Conservation (phyloP, 2,888 invertebrate species). For the Elgonia sp. region DNA sequence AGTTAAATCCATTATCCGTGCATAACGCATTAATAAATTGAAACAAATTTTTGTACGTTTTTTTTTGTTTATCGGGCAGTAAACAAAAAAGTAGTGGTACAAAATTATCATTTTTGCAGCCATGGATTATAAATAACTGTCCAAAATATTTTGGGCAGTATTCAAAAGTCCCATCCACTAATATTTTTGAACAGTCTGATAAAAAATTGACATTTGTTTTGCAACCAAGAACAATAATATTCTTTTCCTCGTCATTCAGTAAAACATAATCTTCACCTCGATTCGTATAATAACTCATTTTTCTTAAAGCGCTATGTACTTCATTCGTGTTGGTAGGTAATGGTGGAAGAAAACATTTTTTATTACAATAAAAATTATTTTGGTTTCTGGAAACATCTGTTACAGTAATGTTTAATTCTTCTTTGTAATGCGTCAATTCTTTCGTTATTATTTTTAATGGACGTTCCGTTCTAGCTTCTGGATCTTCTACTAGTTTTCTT, state of each 20-base stretch:
- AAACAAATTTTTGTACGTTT: slow-evolving; percentile 20
- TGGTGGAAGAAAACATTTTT: background rate
- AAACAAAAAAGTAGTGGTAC: slow-evolving; percentile 33
- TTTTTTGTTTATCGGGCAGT: slow-evolving; percentile 32
- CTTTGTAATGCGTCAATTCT: background rate
- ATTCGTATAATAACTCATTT: slow-evolving; percentile 5
- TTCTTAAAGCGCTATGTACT: background rate
- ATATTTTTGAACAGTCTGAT: background rate
- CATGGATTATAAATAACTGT: slow-evolving; percentile 39
- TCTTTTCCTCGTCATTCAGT: background rate
- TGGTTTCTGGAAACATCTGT: background rate
- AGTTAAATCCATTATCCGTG: background rate
- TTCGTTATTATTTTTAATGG: slow-evolving; percentile 3
- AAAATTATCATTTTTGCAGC: slow-evolving; percentile 29
- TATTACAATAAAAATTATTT: slow-evolving; percentile 10
- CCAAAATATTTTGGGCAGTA: slow-evolving; percentile 38
- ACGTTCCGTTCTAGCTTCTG: background rate
- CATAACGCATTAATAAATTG: background rate
- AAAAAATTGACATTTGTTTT: slow-evolving; percentile 10
- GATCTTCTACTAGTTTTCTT: slow-evolving; percentile 9
- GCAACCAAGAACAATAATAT: slow-evolving; percentile 38
- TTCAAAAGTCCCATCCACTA: slow-evolving; percentile 42
- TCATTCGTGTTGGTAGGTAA: slow-evolving; percentile 20
- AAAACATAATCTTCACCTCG: slow-evolving; percentile 12
- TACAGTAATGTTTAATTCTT: background rate